Percentiles rank a stretch among this genome's conserved stretches.
Conservation (phyloP, 1,140 invertebrate species). For the Brachionus angularis region DNA sequence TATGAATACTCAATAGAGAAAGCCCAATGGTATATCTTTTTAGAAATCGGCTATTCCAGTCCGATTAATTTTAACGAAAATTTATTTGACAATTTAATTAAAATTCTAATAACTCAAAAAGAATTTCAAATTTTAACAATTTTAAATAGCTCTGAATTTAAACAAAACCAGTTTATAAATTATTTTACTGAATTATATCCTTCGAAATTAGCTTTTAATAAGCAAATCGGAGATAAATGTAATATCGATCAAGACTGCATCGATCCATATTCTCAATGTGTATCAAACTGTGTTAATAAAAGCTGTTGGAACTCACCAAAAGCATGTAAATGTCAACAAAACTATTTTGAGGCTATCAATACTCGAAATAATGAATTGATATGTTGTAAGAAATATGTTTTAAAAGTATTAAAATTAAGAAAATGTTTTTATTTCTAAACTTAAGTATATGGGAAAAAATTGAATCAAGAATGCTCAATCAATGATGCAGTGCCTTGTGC, state of each 20-base stretch:
- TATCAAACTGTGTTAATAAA: not conserved
- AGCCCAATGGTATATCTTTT: not conserved
- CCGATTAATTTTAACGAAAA: not conserved
- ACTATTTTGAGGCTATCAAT: slow-evolving; percentile 14
- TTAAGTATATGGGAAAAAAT: not conserved
- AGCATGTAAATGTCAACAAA: slow-evolving; percentile 25
- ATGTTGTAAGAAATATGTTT: slow-evolving; percentile 3
- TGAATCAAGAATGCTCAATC: not conserved
- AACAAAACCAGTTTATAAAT: not conserved
- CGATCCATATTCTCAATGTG: not conserved
- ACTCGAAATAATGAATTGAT: not conserved
- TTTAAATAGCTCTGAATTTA: not conserved
- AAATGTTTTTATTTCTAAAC: not conserved
- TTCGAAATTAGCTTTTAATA: not conserved
- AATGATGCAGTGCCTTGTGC: slow-evolving; percentile 16
- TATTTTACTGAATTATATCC: slow-evolving; percentile 25
- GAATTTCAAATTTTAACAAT: not conserved
- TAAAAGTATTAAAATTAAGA: not conserved
- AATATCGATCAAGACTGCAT: slow-evolving; percentile 5
- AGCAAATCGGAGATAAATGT: slow-evolving; percentile 5
- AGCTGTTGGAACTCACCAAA: slow-evolving; percentile 2
- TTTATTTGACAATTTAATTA: slow-evolving; percentile 3
- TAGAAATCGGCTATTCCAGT: not conserved
- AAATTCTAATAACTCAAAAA: not conserved
- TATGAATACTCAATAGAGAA: slow-evolving; percentile 10